Percentiles rank a stretch among this genome's conserved stretches.
These are phyloP conservation scores for Pseudanteris insignis DNA, from an alignment of 2,888 invertebrate genomes.

Conservation along the genomic window DNA sequence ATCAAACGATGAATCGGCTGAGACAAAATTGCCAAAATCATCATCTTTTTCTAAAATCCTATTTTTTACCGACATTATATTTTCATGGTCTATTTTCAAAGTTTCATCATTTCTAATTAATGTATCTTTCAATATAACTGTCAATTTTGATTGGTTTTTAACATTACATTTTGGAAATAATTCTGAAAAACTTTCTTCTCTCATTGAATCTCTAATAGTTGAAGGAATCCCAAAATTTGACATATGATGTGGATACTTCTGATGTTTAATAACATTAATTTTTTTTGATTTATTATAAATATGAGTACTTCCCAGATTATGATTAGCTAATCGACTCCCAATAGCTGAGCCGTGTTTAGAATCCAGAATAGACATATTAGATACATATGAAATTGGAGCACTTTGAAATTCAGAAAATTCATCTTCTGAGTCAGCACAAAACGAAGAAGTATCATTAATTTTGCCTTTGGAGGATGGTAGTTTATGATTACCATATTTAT, in stretches of 20 bases:
- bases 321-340: conserved; percentile 67
- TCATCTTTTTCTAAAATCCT: conserved; percentile 34
- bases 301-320: conserved; percentile 65
- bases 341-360: conserved; percentile 63
- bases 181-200: conserved; percentile 48
- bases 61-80: conserved; percentile 15
- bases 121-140: conserved; percentile 63
- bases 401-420: conserved; percentile 69
- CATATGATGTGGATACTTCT: conserved; percentile 20
- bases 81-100: conserved; percentile 23
- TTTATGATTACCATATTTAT: no score
- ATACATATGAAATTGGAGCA: conserved; percentile 52
- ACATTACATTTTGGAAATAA: conserved; percentile 63
- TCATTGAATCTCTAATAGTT: conserved; percentile 41
- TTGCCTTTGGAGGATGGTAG: no score
- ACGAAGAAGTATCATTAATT: conserved; percentile 2
- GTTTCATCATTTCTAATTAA: conserved; percentile 58
- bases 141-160: conserved; percentile 59
- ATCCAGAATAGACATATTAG: conserved; percentile 56
- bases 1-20: conserved; percentile 26
- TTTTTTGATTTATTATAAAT: conserved; percentile 57
- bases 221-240: neutral
- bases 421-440: conserved; percentile 54
- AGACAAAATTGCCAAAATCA: conserved; percentile 42
- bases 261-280: conserved; percentile 38